Base-by-base conservation (phyloP, 1,140 invertebrate genomes). In the Halictus rubicundus region DNA sequence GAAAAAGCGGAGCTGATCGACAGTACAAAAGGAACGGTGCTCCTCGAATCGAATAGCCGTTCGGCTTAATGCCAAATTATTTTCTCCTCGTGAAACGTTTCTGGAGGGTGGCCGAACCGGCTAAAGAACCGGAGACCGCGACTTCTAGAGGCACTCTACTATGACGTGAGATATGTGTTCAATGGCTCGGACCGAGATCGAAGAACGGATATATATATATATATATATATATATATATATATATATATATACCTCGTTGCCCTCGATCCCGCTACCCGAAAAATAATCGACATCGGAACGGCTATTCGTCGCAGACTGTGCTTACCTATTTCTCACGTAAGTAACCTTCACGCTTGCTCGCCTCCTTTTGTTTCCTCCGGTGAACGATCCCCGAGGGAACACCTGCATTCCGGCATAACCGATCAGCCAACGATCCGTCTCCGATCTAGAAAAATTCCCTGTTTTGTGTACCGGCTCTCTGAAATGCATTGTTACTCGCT, bases 11-110 rank as follows among this genome's bases (percentile, higher is more conserved):
- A 68, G 52, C 27, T 72, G 84, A 87, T 86, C 82, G 82, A 84
- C 82, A 57, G 71, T 83, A 86, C 70, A 81, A 87, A 86, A 68
- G 81, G 21, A 74, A 75, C 39, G 65, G 46, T 49, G 64, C 46
- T 42, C 54, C 78, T 78, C 78, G 81, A 86, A 75, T 75, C 84
- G 78, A 87, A 83, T 63, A 63, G 75, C 75, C 78, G 61, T 78
- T 81, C 82, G 82, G 85, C 85, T 84, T 84, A 81, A 82, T 85
- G 85, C 80, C 86, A 88, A 88, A 88, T 88, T 85, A 88, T 88
- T 88, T 87, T 85, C 84, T 63, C 68, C 70, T 73, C 68, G 57
- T 73, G 60, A 70, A 73, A 61, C 83, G 57, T 75, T 81, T 46
- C 73, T 60, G 64, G 54, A 69, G 37, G 32, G 14, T 14, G n/a